These are phyloP conservation scores for Meteorus cinctellus DNA, from an alignment of 2,888 invertebrate genomes.

Conservation along the genomic window DNA sequence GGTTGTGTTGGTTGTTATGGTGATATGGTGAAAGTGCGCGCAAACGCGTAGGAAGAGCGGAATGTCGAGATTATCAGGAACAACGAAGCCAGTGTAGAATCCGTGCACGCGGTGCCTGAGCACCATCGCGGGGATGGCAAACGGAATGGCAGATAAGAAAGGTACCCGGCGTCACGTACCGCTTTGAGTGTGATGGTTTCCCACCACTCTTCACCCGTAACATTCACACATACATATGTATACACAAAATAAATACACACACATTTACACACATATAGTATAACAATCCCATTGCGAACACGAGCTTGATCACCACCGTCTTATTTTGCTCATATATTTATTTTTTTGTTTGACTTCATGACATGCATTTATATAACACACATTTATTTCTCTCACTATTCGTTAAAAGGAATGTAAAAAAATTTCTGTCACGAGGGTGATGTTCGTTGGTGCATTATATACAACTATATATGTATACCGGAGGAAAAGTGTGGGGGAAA, in stretches of 20 bases:
- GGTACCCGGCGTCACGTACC: conserved; percentile 69
- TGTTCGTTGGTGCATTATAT: not conserved
- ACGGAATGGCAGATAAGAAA: conserved; percentile 68
- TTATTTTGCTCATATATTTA: conserved; percentile 38
- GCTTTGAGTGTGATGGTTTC: conserved; percentile 68
- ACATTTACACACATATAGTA: conserved; percentile 41
- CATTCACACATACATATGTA: conserved; percentile 38
- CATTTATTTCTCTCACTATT: conserved; percentile 11
- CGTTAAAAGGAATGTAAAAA: not conserved
- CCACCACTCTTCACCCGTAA: conserved; percentile 56
- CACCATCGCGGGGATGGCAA: conserved; percentile 52
- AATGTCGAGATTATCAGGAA: conserved; percentile 69
- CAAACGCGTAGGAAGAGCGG: conserved; percentile 63
- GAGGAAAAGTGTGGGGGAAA: conserved; percentile 56
- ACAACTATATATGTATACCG: not conserved
- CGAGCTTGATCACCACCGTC: conserved; percentile 38
- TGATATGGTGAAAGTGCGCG: conserved; percentile 38
- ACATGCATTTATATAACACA: conserved; percentile 13
- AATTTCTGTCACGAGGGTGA: not conserved
- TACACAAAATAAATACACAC: conserved; percentile 37
- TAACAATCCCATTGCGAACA: conserved; percentile 38
- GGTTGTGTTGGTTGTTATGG: not conserved
- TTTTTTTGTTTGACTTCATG: conserved; percentile 10
- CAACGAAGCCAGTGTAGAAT: conserved; percentile 56
- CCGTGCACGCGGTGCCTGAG: conserved; percentile 33